Conservation (phyloP, 2,113 vertebrate species). For the Orcinus orca region DNA sequence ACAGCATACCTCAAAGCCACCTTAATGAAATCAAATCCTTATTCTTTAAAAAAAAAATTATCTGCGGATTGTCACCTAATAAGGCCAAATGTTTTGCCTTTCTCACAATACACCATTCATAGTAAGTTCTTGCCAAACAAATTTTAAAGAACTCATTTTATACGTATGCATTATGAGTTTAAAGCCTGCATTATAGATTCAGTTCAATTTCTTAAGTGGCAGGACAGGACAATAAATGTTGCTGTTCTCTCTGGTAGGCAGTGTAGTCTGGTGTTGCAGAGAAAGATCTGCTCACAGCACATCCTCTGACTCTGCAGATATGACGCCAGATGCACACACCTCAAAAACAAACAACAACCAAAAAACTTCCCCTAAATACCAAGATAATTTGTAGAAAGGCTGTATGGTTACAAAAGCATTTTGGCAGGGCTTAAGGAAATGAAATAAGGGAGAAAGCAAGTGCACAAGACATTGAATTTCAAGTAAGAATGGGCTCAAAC, state of each 20-base stretch:
- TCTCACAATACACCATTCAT: background rate
- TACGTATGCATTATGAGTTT: background rate
- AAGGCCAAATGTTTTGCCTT: background rate
- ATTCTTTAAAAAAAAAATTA: background rate
- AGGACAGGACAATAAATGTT: background rate
- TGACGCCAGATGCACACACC: background rate
- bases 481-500: constrained; percentile 48
- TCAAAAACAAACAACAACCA: background rate
- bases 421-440: constrained; percentile 61
- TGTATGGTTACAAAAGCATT: constrained; percentile 42
- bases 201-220: background rate
- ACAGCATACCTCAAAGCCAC: background rate
- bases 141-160: constrained; percentile 27
- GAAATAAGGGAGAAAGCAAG: constrained; percentile 52
- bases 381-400: constrained; percentile 55
- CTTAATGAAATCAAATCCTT: constrained; percentile 15
- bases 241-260: background rate
- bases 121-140: background rate
- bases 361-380: constrained; percentile 44
- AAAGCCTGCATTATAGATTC: background rate
- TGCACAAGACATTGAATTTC: constrained; percentile 46
- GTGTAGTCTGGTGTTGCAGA: background rate
- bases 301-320: background rate
- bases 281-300: background rate
- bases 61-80: background rate